Evolutionary conservation across 2,113 vertebrate genomes (phyloP).

Genomic region (Carassius auratus): DNA sequence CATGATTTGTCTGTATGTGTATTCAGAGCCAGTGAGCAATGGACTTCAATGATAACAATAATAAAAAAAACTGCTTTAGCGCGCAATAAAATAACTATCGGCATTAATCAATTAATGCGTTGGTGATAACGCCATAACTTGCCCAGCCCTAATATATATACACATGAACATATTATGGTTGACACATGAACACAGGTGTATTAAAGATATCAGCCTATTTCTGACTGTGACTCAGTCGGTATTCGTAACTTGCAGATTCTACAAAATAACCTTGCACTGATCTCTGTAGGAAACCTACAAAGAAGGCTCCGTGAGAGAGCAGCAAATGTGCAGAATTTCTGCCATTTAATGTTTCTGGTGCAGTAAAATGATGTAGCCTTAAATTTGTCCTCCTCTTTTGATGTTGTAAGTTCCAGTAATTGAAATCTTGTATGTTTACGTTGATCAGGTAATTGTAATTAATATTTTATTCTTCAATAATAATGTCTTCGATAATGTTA

Average conservation of each 20-base stretch:
- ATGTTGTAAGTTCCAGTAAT: neutral
- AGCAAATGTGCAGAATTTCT: conserved; percentile 10
- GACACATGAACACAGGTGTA: neutral
- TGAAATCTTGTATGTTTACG: neutral
- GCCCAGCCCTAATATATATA: too few relatives aligned
- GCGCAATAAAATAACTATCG: too few relatives aligned
- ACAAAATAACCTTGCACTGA: conserved; percentile 36
- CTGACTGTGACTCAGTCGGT: conserved; percentile 4
- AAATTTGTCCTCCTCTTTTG: neutral
- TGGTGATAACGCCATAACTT: too few relatives aligned
- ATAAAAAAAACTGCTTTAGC: too few relatives aligned
- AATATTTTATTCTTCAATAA: neutral
- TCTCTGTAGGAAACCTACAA: neutral
- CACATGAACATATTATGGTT: too few relatives aligned
- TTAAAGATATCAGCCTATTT: neutral
- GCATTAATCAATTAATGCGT: too few relatives aligned
- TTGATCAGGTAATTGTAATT: neutral
- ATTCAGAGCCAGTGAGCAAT: too few relatives aligned
- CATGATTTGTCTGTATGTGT: too few relatives aligned
- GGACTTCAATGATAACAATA: too few relatives aligned
- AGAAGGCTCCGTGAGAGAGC: neutral
- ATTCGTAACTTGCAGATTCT: conserved; percentile 19
- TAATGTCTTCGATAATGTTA: neutral
- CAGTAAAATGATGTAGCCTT: neutral
- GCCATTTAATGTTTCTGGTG: conserved; percentile 18